These are phyloP conservation scores for Chaetura pelagica DNA, from an alignment of 2,113 vertebrate species.

Conservation along the genomic window DNA sequence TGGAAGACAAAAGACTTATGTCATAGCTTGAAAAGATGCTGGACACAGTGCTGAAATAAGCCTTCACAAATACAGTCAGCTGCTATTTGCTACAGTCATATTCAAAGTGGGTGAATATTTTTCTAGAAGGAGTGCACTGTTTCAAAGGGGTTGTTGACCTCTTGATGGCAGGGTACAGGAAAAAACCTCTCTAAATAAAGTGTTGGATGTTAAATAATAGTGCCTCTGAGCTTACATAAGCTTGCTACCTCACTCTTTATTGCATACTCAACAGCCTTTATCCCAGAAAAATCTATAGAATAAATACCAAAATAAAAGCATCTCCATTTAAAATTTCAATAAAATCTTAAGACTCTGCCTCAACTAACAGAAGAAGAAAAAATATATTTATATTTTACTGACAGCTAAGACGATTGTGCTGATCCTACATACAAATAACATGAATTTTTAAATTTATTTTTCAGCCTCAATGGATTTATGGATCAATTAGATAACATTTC, in stretches of 20 bases:
- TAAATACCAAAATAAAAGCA: not conserved
- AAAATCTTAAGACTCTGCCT: not conserved
- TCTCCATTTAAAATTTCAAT: not conserved
- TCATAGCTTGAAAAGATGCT: not conserved
- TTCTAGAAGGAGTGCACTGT: not conserved
- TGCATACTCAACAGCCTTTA: not conserved
- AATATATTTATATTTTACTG: not conserved
- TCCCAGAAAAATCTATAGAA: not conserved
- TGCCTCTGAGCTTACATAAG: not conserved
- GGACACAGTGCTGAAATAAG: not conserved
- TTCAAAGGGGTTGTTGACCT: not conserved
- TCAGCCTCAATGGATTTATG: not conserved
- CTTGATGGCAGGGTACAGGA: not conserved
- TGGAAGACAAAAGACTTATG: not conserved
- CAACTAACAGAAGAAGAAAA: not conserved
- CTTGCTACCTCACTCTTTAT: not conserved
- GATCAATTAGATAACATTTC: not conserved
- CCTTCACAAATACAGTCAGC: not conserved
- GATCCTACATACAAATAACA: not conserved
- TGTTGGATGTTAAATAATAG: not conserved
- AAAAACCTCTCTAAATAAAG: not conserved
- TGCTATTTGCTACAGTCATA: not conserved
- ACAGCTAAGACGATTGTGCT: not conserved
- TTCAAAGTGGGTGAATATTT: not conserved
- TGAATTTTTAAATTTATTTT: not conserved